Base-by-base conservation (phyloP, 1,140 invertebrate genomes). In the Zaprionus davidi region DNA sequence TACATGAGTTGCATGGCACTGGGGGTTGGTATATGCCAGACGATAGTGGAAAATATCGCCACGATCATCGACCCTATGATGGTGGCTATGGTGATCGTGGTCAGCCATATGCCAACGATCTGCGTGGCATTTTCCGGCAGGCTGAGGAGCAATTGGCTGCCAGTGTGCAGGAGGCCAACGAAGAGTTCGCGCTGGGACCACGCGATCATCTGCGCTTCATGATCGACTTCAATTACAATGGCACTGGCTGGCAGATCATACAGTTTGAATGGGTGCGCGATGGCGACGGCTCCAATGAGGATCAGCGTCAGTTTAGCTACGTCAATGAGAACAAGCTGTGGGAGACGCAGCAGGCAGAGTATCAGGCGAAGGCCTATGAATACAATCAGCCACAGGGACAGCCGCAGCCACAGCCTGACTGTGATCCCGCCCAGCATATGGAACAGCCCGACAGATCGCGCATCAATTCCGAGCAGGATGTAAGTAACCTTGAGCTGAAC, bases 181-280 rank as follows among this genome's bases (percentile, higher is more conserved):
- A 71, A 2, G 31, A 60, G 7, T 71, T 90, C 0, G 44, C 64
- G 0, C 65, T 92, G 20, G 87, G 91, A 9, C 87, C 91, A 0
- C 76, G 82, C 3, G 91, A 92, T 76, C 91, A 90, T 65, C 64
- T 92, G 13, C 91, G 91, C 26, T 92, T 92, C 22, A 84, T 91
- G 83, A 81, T 92, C 24, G 91, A 92, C 62, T 92, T 92, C 46
- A 92, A 92, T 55, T 92, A 74, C 44, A 91, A 92, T 28, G 84
- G 84, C 64, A 91, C 75, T 2, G 91, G 91, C 36, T 92, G 91
- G 91, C 82, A 92, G 58, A 82, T 92, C 0, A 81, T 92, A 2
- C 78, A 92, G 26, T 92, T 92, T 13, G 74, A 92, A 13, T 92
- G 88, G 88, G 59, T 91, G 0, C 76, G 85, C 0, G 91, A 92